A percentile compares a stretch with the other conserved stretches of the same genome.
Conservation (phyloP, 2,888 invertebrate genomes). For the Tricholauxania praeusta region DNA sequence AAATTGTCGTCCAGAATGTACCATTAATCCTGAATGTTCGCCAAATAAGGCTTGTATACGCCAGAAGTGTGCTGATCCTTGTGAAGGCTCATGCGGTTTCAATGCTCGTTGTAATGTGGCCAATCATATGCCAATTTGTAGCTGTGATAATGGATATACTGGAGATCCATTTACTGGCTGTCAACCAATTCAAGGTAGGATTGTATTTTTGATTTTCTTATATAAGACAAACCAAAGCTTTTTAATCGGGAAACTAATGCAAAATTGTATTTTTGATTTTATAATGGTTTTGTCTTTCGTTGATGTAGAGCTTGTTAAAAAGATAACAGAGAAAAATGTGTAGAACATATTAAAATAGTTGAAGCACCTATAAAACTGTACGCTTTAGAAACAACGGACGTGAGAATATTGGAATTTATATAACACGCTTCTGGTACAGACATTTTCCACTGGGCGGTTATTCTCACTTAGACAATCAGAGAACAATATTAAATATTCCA, state of each 20-base stretch:
- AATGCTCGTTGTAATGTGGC: slow-evolving; percentile 72
- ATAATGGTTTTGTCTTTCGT: no score
- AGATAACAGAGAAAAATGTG: no score
- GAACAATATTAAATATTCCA: no score
- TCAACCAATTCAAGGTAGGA: slow-evolving; percentile 69
- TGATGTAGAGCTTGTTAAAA: slow-evolving; percentile 37
- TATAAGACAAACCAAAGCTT: slow-evolving; percentile 39
- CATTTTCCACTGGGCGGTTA: no score
- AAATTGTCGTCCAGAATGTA: slow-evolving; percentile 76
- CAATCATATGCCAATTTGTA: slow-evolving; percentile 83
- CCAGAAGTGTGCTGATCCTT: slow-evolving; percentile 75
- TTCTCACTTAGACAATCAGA: no score
- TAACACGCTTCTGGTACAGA: no score
- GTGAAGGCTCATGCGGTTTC: slow-evolving; percentile 74
- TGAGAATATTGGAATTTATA: no score
- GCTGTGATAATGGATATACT: slow-evolving; percentile 82
- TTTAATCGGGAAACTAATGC: neutral
- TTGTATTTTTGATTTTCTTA: slow-evolving; percentile 41
- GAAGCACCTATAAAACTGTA: no score
- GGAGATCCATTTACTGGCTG: slow-evolving; percentile 82
- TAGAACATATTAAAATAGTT: no score
- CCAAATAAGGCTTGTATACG: slow-evolving; percentile 75
- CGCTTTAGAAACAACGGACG: no score
- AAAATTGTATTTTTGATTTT: neutral
- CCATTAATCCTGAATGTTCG: slow-evolving; percentile 76